phyloP scores from a whole-genome alignment of 2,113 vertebrate genomes.

The Catharus fuscescens region DNA sequence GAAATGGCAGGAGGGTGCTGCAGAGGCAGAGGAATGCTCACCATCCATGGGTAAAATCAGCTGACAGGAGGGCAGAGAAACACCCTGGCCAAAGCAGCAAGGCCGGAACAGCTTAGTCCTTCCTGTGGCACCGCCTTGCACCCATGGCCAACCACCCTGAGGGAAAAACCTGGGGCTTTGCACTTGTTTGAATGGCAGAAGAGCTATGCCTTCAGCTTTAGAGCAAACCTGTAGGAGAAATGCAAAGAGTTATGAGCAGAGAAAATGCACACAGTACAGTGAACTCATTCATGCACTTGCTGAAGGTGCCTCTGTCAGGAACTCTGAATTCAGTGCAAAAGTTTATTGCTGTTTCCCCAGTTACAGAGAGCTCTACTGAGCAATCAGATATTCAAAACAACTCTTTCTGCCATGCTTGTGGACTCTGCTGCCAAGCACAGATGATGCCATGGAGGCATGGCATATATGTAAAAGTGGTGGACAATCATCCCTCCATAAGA shows the following conservation, averaged over 20 bases:
- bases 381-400: not conserved
- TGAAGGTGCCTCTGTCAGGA: not conserved
- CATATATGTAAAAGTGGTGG: not conserved
- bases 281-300: not conserved
- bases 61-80: not conserved
- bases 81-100: not conserved
- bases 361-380: not conserved
- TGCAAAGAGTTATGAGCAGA: not conserved
- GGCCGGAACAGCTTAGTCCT: not conserved
- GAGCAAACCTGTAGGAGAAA: not conserved
- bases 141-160: too few species aligned
- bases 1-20: not conserved
- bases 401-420: not conserved
- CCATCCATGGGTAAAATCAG: not conserved
- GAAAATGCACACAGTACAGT: not conserved
- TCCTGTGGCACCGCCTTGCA: not conserved
- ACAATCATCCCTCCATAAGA: not conserved
- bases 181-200: not conserved
- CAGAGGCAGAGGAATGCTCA: not conserved
- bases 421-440: not conserved
- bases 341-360: not conserved
- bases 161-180: not conserved
- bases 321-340: not conserved
- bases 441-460: not conserved
- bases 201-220: not conserved